These are phyloP conservation scores for Leptopterna dolabrata DNA, from an alignment of 2,888 invertebrate species.

Conservation along the genomic window DNA sequence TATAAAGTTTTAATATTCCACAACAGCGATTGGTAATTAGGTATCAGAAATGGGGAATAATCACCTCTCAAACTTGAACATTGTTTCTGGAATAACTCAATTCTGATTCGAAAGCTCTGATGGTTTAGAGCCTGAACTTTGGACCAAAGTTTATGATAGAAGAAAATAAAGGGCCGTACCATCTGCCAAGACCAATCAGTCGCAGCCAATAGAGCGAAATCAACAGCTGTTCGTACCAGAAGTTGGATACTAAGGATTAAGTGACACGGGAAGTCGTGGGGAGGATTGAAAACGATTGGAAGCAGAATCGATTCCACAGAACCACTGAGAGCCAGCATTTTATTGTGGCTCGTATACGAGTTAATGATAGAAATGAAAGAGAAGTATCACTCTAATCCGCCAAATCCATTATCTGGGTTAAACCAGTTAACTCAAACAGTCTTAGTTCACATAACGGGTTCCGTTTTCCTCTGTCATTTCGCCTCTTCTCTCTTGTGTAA, in stretches of 20 bases:
- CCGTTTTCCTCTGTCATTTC: neutral
- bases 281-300: neutral
- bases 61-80: too few species aligned
- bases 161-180: neutral
- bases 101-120: too few species aligned
- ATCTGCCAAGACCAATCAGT: neutral
- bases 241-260: neutral
- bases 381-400: neutral
- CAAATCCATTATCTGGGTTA: neutral
- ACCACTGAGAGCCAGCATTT: neutral
- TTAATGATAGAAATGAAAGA: neutral
- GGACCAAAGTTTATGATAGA: neutral
- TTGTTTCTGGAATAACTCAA: too few species aligned
- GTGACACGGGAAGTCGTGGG: neutral
- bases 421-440: neutral
- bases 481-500: too few species aligned
- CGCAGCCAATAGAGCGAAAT: neutral
- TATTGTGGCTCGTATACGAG: neutral
- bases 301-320: neutral
- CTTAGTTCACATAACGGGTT: neutral
- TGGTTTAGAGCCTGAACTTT: too few species aligned
- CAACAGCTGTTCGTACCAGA: neutral
- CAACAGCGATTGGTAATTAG: too few species aligned
- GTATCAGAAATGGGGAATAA: too few species aligned
- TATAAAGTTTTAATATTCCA: too few species aligned